Evolutionary conservation across 2,797 vertebrate genomes (phyloP).

Genomic region (Bradypus variegatus): DNA sequence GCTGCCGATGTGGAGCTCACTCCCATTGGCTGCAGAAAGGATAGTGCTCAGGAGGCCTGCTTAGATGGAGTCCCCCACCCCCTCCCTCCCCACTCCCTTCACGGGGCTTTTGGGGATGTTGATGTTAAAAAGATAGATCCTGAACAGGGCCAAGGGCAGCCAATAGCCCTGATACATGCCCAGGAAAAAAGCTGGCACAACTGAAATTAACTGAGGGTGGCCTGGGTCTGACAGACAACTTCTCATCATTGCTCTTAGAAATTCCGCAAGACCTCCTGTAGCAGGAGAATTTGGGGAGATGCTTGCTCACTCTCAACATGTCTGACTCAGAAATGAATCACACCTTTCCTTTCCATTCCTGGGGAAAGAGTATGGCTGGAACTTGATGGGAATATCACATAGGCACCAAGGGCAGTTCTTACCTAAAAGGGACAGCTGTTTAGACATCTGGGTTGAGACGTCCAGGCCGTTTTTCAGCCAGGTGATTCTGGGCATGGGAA

Average conservation of each 20-base stretch:
- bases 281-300: background rate
- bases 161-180: background rate
- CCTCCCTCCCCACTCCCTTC: background rate
- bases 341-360: background rate
- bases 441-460: constrained; percentile 81
- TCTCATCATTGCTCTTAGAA: background rate
- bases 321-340: background rate
- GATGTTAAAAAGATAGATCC: background rate
- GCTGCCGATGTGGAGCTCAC: constrained; percentile 88
- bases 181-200: background rate
- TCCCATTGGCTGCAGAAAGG: constrained; percentile 78
- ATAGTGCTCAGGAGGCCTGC: background rate
- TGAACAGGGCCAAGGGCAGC: background rate
- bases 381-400: background rate
- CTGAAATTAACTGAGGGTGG: background rate
- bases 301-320: background rate
- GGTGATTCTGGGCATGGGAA: constrained; percentile 88
- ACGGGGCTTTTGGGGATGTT: background rate
- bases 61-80: background rate
- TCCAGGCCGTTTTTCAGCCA: constrained; percentile 97
- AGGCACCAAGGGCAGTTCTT: constrained; percentile 59
- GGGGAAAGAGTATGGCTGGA: background rate
- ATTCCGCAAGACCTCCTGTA: background rate
- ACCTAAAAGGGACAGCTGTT: constrained; percentile 90
- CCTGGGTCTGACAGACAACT: background rate